phyloP scores from a whole-genome alignment of 2,888 invertebrate genomes.

The Graphium colonna region DNA sequence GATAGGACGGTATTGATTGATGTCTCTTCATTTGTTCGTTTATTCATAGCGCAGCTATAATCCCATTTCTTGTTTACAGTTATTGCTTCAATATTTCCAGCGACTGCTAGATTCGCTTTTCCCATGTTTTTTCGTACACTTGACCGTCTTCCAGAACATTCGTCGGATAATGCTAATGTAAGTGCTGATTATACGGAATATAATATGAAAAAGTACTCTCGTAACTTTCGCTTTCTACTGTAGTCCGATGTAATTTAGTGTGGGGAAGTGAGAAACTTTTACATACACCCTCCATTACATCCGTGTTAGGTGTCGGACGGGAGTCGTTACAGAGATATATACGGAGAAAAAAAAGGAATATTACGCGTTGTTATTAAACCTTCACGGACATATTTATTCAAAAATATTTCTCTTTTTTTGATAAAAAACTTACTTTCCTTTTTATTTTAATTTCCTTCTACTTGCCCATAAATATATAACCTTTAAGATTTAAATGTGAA shows the following conservation, averaged over 20 bases:
- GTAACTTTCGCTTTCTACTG: slow-evolving; percentile 8
- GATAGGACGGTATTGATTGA: slow-evolving; percentile 57
- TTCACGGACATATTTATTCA: background rate
- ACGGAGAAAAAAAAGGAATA: slow-evolving; percentile 7
- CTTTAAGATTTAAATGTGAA: no score
- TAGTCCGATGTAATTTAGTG: slow-evolving; percentile 10
- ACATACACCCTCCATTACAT: slow-evolving; percentile 16
- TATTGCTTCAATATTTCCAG: slow-evolving; percentile 17
- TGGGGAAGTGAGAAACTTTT: slow-evolving; percentile 14
- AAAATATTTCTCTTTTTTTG: background rate
- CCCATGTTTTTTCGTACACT: background rate
- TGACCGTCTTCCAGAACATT: background rate
- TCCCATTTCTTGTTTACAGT: slow-evolving; percentile 56
- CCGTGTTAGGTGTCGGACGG: slow-evolving; percentile 7
- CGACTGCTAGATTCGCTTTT: slow-evolving; percentile 7
- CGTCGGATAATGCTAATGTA: background rate
- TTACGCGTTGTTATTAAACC: background rate
- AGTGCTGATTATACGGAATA: background rate
- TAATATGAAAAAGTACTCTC: background rate
- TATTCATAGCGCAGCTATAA: slow-evolving; percentile 40
- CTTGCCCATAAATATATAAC: no score
- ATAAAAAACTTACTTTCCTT: no score
- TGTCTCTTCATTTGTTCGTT: slow-evolving; percentile 36
- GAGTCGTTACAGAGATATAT: slow-evolving; percentile 11
- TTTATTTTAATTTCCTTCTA: no score